Evolutionary conservation across 2,888 invertebrate genomes (phyloP).

Genomic region (Amphimallon solstitiale): DNA sequence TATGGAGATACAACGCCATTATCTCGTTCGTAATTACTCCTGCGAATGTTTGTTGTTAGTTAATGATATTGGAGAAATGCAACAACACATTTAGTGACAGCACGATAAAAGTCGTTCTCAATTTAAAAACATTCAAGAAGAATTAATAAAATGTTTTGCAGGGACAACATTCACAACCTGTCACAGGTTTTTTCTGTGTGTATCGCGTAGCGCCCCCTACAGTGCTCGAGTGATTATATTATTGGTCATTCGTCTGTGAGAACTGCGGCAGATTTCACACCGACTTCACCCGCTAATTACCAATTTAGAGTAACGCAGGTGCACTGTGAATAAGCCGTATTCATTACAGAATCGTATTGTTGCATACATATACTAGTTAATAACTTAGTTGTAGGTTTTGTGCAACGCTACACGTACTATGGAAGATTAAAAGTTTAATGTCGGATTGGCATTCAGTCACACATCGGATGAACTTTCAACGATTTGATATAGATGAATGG

Average conservation of each 20-base stretch:
- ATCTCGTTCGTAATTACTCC: not conserved
- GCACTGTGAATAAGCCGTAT: constrained; percentile 57
- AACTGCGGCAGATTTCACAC: constrained; percentile 63
- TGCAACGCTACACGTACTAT: constrained; percentile 39
- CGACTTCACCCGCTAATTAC: constrained; percentile 64
- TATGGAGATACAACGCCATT: not conserved
- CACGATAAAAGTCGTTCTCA: not conserved
- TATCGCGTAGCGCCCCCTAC: constrained; percentile 29
- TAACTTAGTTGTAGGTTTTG: constrained; percentile 56
- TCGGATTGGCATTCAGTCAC: constrained; percentile 24
- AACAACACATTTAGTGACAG: not conserved
- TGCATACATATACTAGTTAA: constrained; percentile 58
- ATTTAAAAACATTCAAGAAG: constrained; percentile 3
- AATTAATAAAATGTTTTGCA: constrained; percentile 10
- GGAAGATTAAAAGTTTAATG: constrained; percentile 40
- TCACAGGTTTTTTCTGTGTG: constrained; percentile 18
- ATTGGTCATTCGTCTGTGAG: constrained; percentile 62
- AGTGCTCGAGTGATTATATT: constrained; percentile 56
- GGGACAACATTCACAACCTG: not conserved
- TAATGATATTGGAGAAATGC: too few species aligned
- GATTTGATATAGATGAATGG: constrained; percentile 26
- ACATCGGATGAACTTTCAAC: constrained; percentile 21
- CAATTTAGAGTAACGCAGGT: constrained; percentile 62
- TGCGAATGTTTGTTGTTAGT: too few species aligned
- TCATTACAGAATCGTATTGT: constrained; percentile 61